These are phyloP conservation scores for Eciton burchellii DNA, from an alignment of 1,140 invertebrate species.

Conservation along the genomic window DNA sequence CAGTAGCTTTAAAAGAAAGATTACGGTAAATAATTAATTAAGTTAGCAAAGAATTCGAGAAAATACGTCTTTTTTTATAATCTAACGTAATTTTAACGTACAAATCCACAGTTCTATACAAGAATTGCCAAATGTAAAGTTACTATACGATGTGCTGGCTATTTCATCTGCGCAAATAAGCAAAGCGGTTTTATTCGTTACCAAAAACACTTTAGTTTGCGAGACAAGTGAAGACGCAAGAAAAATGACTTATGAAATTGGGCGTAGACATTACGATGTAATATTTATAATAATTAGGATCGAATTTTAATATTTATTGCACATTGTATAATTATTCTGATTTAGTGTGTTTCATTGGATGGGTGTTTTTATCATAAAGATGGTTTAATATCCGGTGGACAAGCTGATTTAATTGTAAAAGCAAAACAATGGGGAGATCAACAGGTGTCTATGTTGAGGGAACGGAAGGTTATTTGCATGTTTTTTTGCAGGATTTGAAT, in stretches of 20 bases:
- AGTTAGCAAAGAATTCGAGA: neutral
- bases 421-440: slow-evolving; percentile 98
- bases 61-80: neutral
- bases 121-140: slow-evolving; percentile 95
- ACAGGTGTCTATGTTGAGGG: slow-evolving; percentile 93
- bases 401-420: slow-evolving; percentile 94
- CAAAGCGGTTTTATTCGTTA: slow-evolving; percentile 96
- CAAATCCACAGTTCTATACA: slow-evolving; percentile 90
- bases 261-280: slow-evolving; percentile 90
- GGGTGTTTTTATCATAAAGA: slow-evolving; percentile 98
- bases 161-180: slow-evolving; percentile 95
- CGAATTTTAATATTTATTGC: slow-evolving; percentile 7
- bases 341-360: slow-evolving; percentile 94
- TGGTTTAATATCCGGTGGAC: slow-evolving; percentile 98
- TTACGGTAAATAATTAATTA: slow-evolving; percentile 85
- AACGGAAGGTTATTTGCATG: slow-evolving; percentile 88
- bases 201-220: slow-evolving; percentile 97
- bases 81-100: slow-evolving; percentile 28
- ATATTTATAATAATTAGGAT: slow-evolving; percentile 56
- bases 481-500: slow-evolving; percentile 8
- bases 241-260: slow-evolving; percentile 96
- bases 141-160: slow-evolving; percentile 97
- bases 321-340: slow-evolving; percentile 53
- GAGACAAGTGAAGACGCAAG: slow-evolving; percentile 98
- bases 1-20: slow-evolving; percentile 91